Percentiles rank a stretch among this genome's conserved stretches.
These are phyloP conservation scores for Leucoma salicis DNA, from an alignment of 2,888 invertebrate species.

Conservation along the genomic window DNA sequence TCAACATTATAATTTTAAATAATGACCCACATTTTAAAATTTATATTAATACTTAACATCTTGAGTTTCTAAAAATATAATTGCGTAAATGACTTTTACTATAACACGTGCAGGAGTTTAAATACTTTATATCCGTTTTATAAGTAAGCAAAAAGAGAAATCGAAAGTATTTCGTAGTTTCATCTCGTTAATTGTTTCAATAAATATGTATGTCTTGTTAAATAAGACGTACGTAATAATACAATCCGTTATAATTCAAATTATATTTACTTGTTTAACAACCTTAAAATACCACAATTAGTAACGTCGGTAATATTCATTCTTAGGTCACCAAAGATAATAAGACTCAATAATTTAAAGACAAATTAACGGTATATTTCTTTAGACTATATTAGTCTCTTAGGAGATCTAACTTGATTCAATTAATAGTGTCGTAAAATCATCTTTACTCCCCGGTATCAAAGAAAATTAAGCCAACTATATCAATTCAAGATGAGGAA, in stretches of 20 bases:
- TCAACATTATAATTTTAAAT: no score
- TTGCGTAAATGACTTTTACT: conserved; percentile 1
- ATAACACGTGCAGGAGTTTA: background rate
- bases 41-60: no score
- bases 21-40: no score
- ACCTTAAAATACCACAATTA: background rate
- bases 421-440: no score
- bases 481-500: no score
- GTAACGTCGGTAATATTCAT: background rate
- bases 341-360: background rate
- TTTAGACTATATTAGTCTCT: no score
- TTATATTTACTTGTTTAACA: background rate
- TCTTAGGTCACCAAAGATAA: background rate
- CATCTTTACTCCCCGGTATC: no score
- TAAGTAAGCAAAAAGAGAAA: background rate
- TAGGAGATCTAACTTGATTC: no score
- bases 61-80: background rate
- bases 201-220: background rate
- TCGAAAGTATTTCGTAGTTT: background rate
- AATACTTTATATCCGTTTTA: background rate
- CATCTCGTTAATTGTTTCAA: background rate
- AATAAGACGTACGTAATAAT: background rate
- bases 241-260: background rate
- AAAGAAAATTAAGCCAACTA: no score
- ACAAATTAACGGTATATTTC: no score